Base-by-base conservation (phyloP, 2,797 vertebrate species). In the Gallinago stenura region DNA sequence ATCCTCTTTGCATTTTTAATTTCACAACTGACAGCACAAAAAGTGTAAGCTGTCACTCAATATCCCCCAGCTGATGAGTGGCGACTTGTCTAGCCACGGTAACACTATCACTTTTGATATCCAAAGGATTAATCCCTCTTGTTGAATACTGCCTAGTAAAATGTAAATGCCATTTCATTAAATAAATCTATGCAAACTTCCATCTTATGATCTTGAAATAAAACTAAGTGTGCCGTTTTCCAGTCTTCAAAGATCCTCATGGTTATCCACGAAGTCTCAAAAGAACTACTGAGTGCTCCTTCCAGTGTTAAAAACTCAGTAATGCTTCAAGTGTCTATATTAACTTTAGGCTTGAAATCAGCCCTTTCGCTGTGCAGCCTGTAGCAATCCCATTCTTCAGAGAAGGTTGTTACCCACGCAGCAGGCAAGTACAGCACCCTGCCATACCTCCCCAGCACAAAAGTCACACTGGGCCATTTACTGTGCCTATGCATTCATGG, bases 361-460 rank as follows among this genome's bases (percentile, higher is more conserved):
- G 33, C 20, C 45, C 43, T 70, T 82, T 72, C 1, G 3, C 54
- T 31, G 21, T 1, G 13, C 9, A 70, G 68, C 31, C 87, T 31
- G 30, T 18, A 62, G 43, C 5, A 3, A 80, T 2, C 9, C 2
- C n/a, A 25, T 9, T 62, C 37, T 21, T 39, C 75, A 81, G 64
- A 35, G 28, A 15, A 58, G 25, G 43, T 39, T 28, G 13, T 43
- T 22, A 45, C 39, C 33, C 37, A 9, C 2, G 7, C 35, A 45
- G 30, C 8, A 65, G 50, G 9, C 11, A 76, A 53, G 15, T 5
- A 41, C 45, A 41, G 50, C 1, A 1, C 10, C 39, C 31, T 61
- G 60, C 17, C 39, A 39, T 9, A 66, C 30, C 33, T 46, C 17
- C 56, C 28, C n/a, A 41, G 57, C 26, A 54, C 2, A 0, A 0